Evolutionary conservation across 2,113 vertebrate genomes (phyloP), one percentile per base, ranked within the genome.

Genomic region (Planiliza haematocheilus): DNA sequence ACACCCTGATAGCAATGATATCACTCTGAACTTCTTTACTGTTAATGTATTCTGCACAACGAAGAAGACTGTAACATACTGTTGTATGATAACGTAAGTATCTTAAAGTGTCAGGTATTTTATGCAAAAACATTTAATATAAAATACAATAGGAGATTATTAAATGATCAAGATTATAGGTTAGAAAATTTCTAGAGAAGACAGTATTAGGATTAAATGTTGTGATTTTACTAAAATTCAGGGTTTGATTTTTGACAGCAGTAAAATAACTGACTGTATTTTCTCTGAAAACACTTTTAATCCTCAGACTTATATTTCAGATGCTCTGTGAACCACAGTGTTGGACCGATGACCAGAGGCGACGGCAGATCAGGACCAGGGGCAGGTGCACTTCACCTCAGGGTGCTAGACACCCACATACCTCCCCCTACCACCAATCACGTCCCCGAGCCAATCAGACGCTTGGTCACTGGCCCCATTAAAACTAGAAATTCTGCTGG

Each of bases 381-480:
- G 67, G 74, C 78, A 84, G 81, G 61, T 84, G 85, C 77, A 81
- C 74, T 17, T 84, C 85, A 75, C 77, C 74, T 71, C 77, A 50
- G 85, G 74, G 67, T 36, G 59, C 68, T 3, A 17, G 48, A 70
- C 48, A 18, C 56, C 61, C 66, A 68, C 56, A 13, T 8, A 4
- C 1, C 7, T n/a, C 13, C 58, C 30, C 43, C 41, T 1, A 18
- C 20, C 37, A 46, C n/a, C 71, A 16, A 12, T 42, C 58, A 21
- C 58, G 63, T 55, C 57, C 50, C 49, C 1, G n/a, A 77, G 55
- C 79, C 76, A 85, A 76, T 82, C 81, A 73, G 41, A 73, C 14
- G 30, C 52, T 24, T 43, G 66, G 55, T 56, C 64, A 24, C 36
- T 5, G 10, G 57, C 63, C 68, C 50, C 63, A 63, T 73, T 46